Conservation (phyloP, 2,888 invertebrate species). For the Metacarcinus magister region DNA sequence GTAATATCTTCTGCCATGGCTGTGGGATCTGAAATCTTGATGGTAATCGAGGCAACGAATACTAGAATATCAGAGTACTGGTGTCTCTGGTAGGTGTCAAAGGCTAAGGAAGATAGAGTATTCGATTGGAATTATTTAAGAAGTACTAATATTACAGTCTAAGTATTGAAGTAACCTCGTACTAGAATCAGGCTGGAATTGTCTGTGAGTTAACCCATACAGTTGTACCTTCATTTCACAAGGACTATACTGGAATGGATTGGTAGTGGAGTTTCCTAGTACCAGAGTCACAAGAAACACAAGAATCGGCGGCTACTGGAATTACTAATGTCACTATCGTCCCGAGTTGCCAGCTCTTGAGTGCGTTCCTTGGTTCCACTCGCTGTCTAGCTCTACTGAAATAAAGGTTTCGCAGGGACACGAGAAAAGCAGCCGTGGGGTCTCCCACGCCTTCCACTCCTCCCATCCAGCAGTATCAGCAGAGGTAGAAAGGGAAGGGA, state of each 20-base stretch:
- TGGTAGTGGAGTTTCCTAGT: too few species aligned
- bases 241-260: too few species aligned
- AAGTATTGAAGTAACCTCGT: too few species aligned
- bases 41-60: too few species aligned
- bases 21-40: too few species aligned
- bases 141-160: too few species aligned
- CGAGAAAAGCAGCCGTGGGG: neutral
- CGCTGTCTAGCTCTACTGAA: neutral
- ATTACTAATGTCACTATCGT: neutral
- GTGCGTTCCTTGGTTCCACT: conserved; percentile 15
- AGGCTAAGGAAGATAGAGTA: too few species aligned
- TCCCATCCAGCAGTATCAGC: neutral
- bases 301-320: neutral
- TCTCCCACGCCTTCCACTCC: neutral
- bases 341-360: neutral
- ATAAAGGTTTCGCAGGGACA: conserved; percentile 4
- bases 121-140: too few species aligned
- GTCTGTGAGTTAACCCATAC: neutral
- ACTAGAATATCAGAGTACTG: too few species aligned
- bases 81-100: too few species aligned
- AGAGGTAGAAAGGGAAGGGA: neutral
- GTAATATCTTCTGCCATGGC: too few species aligned
- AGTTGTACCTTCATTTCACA: too few species aligned
- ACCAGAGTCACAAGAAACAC: neutral
- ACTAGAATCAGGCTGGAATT: neutral